phyloP scores from a whole-genome alignment of 2,888 invertebrate genomes.

The Clepsis dumicolana region DNA sequence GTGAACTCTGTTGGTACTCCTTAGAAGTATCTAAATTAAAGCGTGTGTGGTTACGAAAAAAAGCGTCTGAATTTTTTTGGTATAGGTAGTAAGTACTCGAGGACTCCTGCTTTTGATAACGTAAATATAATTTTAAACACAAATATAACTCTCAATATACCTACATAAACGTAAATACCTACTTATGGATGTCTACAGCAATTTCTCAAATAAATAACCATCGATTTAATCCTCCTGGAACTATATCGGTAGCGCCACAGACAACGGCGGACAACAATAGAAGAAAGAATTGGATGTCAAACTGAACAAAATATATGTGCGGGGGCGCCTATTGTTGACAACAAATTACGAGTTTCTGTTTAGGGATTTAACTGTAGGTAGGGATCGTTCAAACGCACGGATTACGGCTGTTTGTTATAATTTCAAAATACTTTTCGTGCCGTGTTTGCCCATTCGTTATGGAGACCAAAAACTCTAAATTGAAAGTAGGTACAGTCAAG shows the following conservation, averaged over 20 bases:
- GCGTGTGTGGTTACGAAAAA: no score
- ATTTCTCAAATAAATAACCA: slow-evolving; percentile 37
- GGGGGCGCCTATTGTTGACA: slow-evolving; percentile 67
- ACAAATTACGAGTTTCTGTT: slow-evolving; percentile 74
- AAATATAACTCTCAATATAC: no score
- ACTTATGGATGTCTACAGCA: slow-evolving; percentile 7
- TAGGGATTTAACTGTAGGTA: slow-evolving; percentile 51
- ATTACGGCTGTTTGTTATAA: not conserved
- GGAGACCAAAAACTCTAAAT: no score
- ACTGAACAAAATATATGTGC: slow-evolving; percentile 72
- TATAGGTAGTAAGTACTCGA: no score
- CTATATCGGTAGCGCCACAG: slow-evolving; percentile 51
- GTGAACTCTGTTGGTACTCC: no score
- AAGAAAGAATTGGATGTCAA: slow-evolving; percentile 72
- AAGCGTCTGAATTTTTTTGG: no score
- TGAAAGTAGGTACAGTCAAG: no score
- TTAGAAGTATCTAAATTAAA: no score
- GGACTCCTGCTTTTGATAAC: no score
- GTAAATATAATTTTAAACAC: no score
- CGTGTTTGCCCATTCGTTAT: no score
- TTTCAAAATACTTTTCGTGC: no score
- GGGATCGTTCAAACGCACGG: not conserved
- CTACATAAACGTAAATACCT: not conserved
- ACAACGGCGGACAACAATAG: slow-evolving; percentile 65
- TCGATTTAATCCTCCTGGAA: slow-evolving; percentile 37